These are phyloP conservation scores for Chaitophorus viminalis DNA, from an alignment of 2,888 invertebrate genomes.

Conservation along the genomic window DNA sequence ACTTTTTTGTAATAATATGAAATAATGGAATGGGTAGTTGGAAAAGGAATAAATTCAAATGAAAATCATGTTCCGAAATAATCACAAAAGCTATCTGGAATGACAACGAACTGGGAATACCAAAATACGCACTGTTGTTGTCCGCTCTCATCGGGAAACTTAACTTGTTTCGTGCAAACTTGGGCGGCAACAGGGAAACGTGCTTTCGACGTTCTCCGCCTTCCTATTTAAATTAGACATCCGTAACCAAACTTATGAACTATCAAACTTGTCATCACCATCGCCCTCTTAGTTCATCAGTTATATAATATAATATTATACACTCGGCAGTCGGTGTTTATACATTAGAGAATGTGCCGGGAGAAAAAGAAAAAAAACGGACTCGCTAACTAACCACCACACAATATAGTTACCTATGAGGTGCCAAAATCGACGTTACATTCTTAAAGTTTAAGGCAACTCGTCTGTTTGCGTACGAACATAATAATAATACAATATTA, in stretches of 20 bases:
- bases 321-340: too few species aligned
- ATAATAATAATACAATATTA: too few species aligned
- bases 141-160: conserved; percentile 45
- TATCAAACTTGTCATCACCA: conserved; percentile 54
- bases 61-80: conserved; percentile 52
- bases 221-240: conserved; percentile 53
- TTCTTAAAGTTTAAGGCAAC: too few species aligned
- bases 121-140: conserved; percentile 32
- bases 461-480: too few species aligned
- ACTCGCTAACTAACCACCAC: too few species aligned
- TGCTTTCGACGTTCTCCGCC: conserved; percentile 43
- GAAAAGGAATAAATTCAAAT: conserved; percentile 44
- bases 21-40: neutral
- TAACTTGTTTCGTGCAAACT: conserved; percentile 57
- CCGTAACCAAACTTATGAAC: conserved; percentile 57
- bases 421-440: too few species aligned
- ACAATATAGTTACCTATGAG: too few species aligned
- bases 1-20: neutral
- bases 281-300: neutral
- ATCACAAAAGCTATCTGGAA: conserved; percentile 54
- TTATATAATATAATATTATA: neutral
- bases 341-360: too few species aligned
- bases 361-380: too few species aligned
- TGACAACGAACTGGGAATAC: conserved; percentile 45
- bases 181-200: conserved; percentile 45